Evolutionary conservation across 2,797 vertebrate genomes (phyloP).

Genomic region (Schizopygopsis malacanthus): DNA sequence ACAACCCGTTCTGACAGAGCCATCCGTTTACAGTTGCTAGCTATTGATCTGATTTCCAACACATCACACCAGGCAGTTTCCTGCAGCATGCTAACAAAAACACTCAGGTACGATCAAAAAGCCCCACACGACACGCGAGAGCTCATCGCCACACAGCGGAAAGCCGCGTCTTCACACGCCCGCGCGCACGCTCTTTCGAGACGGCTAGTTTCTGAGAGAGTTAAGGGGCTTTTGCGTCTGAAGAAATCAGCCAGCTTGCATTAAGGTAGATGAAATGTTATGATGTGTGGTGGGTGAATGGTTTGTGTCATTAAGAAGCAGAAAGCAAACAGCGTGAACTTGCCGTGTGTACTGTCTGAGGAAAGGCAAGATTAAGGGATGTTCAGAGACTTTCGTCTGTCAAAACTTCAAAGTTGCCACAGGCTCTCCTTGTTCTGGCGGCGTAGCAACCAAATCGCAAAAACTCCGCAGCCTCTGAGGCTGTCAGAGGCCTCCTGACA

Average conservation of each 20-base stretch:
- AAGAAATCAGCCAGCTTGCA: constrained; percentile 77
- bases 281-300: constrained; percentile 79
- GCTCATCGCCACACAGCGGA: constrained; percentile 70
- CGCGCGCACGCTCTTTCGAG: constrained; percentile 30
- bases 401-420: constrained; percentile 83
- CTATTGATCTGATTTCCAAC: constrained; percentile 76
- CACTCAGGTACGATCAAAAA: constrained; percentile 81
- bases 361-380: constrained; percentile 83
- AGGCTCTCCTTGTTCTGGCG: constrained; percentile 78
- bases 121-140: constrained; percentile 59
- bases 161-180: constrained; percentile 62
- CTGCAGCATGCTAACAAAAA: constrained; percentile 74
- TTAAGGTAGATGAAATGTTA: constrained; percentile 82
- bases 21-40: constrained; percentile 69
- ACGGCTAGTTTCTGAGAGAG: constrained; percentile 45
- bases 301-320: constrained; percentile 84
- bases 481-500: constrained; percentile 82
- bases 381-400: constrained; percentile 82
- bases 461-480: constrained; percentile 78
- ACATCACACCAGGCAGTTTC: constrained; percentile 77
- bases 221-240: constrained; percentile 67
- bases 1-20: constrained; percentile 60
- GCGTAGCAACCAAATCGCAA: constrained; percentile 80
- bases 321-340: constrained; percentile 78
- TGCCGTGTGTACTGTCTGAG: constrained; percentile 68